phyloP scores from a whole-genome alignment of 1,140 invertebrate species.

The Spodoptera frugiperda region DNA sequence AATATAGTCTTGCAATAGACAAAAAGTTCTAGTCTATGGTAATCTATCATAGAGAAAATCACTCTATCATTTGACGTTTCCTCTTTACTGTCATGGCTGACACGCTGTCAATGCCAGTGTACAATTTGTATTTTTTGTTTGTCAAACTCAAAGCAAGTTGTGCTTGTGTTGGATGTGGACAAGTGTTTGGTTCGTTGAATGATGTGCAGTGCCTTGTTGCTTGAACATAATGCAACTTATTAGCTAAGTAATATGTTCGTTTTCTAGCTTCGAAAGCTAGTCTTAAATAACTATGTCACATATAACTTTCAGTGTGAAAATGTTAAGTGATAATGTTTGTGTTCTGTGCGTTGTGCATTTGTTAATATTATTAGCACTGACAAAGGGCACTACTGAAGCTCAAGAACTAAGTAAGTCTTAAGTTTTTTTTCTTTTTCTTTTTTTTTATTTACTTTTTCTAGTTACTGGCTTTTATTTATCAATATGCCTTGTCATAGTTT shows the following conservation, averaged over 20 bases:
- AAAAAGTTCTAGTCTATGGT: too few species aligned
- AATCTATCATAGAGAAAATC: too few species aligned
- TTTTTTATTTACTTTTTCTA: too few species aligned
- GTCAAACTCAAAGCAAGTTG: slow-evolving; percentile 25
- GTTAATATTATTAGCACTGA: slow-evolving; percentile 73
- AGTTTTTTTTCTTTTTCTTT: too few species aligned
- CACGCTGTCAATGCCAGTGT: neutral
- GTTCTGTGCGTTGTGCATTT: slow-evolving; percentile 67
- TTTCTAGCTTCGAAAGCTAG: slow-evolving; percentile 21
- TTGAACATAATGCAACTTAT: slow-evolving; percentile 27
- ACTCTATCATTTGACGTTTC: too few species aligned
- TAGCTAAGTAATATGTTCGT: slow-evolving; percentile 24
- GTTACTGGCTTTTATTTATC: neutral
- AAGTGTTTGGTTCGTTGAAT: slow-evolving; percentile 49
- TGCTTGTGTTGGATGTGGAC: slow-evolving; percentile 39
- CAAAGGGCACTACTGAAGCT: slow-evolving; percentile 75
- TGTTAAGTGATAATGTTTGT: slow-evolving; percentile 70
- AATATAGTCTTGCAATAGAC: too few species aligned
- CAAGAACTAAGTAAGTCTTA: slow-evolving; percentile 73
- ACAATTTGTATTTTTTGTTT: slow-evolving; percentile 43
- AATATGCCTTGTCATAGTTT: neutral
- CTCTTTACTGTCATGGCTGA: neutral
- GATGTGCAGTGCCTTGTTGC: slow-evolving; percentile 61
- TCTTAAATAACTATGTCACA: slow-evolving; percentile 54
- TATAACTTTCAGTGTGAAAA: slow-evolving; percentile 68